Conservation (phyloP, 1,140 invertebrate species). For the Leptoteleia sp. region DNA sequence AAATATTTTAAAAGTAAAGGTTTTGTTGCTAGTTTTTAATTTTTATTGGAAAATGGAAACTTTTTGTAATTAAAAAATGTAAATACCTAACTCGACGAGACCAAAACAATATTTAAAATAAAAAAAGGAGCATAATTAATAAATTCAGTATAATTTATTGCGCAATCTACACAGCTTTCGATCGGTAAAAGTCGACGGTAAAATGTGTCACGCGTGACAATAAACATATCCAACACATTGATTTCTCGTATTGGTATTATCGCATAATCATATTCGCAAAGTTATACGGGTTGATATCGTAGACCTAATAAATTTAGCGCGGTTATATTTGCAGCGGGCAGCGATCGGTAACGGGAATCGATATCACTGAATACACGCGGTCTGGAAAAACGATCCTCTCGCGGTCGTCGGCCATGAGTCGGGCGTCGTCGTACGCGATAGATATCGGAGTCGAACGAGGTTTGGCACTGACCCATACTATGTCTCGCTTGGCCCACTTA, state of each 20-base stretch:
- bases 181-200: neutral
- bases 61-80: too few relatives aligned
- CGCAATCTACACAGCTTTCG: too few relatives aligned
- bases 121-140: too few relatives aligned
- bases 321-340: conserved; percentile 1
- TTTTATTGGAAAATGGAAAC: too few relatives aligned
- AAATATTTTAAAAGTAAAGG: too few relatives aligned
- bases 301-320: conserved; percentile 19
- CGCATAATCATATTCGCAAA: neutral
- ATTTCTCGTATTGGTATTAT: too few relatives aligned
- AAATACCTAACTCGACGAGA: too few relatives aligned
- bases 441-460: conserved; percentile 67
- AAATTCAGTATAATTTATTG: too few relatives aligned
- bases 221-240: neutral
- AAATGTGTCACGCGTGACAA: neutral
- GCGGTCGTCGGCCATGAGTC: conserved; percentile 51
- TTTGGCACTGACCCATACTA: conserved; percentile 77
- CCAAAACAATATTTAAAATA: too few relatives aligned
- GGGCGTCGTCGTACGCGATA: conserved; percentile 33
- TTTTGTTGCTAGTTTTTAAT: too few relatives aligned
- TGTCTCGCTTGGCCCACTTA: conserved; percentile 73
- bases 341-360: conserved; percentile 32
- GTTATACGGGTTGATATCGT: conserved; percentile 10
- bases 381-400: conserved; percentile 56
- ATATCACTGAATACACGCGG: conserved; percentile 17